Evolutionary conservation across 2,113 vertebrate genomes (phyloP), one percentile per base, ranked within the genome.

Genomic region (Otolemur garnettii): DNA sequence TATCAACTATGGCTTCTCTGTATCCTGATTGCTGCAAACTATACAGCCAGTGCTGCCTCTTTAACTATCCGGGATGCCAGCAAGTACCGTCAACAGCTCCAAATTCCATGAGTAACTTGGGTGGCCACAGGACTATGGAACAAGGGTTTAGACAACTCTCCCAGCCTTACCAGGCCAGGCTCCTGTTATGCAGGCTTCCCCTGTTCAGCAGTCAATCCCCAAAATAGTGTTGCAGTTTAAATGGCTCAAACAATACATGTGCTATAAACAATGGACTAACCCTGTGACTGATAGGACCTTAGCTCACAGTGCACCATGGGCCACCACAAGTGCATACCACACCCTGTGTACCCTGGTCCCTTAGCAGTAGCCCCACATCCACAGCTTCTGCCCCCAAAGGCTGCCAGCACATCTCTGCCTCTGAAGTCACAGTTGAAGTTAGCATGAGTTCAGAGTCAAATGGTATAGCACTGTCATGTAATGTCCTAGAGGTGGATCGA

Each of bases 401-500:
- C 99, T 98, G 98, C 99, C 99, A 98, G 98, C 99, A 99, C 98
- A 97, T 98, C 99, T 80, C 96, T 98, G 19, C 99, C 99, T 98
- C 99, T 99, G 90, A 99, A 99, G 97, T 98, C 99, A 33, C 98
- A 99, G 96, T 98, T 99, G 96, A 99, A 99, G 94, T 97, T 99
- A 95, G 99, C 99, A 0, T 98, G 99, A 35, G 99, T 99, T 91
- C 99, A 99, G 97, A 99, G 99, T 98, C 99, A 99, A 96, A 99
- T 0, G 99, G 99, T 64, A 99, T 99, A 35, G 99, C 99, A 81
- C 98, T 99, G 69, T 99, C 99, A 0, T 99, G 99, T 99, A 99
- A 99, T 1, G 99, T 99, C 87, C 97, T 99, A 89, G 99, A 99
- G 97, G 99, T 99, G 3, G 99, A 99, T 97, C 98, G 99, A 72